These are phyloP conservation scores for Ashinkailepas kermadecensis DNA, from an alignment of 2,888 invertebrate species.

Conservation along the genomic window DNA sequence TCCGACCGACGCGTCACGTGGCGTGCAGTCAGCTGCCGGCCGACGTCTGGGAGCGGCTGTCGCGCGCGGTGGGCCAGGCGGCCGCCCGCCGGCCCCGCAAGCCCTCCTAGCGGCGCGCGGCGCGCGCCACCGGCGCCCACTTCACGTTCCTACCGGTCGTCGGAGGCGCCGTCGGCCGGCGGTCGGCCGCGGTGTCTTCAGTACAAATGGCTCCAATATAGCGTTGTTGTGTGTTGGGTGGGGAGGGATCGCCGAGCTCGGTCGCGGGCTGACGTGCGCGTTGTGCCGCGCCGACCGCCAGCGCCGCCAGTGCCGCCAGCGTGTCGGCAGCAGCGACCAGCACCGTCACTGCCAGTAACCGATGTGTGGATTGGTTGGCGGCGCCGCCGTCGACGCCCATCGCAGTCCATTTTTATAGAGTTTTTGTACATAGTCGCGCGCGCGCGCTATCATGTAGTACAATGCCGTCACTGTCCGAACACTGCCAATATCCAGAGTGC, in stretches of 20 bases:
- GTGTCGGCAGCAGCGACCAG: neutral
- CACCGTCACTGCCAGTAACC: neutral
- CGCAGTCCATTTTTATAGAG: slow-evolving; percentile 96
- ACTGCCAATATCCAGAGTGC: slow-evolving; percentile 83
- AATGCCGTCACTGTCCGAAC: slow-evolving; percentile 94
- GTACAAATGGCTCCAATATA: neutral
- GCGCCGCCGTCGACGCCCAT: slow-evolving; percentile 82
- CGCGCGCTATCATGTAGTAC: slow-evolving; percentile 86
- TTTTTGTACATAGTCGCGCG: slow-evolving; percentile 98
- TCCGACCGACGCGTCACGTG: neutral
- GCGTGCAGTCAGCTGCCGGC: slow-evolving; percentile 76
- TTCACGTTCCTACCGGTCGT: slow-evolving; percentile 67
- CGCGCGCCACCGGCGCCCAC: slow-evolving; percentile 69
- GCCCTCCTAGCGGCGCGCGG: slow-evolving; percentile 64
- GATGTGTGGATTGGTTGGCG: slow-evolving; percentile 53
- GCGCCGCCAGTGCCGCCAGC: slow-evolving; percentile 52
- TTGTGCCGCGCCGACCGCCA: slow-evolving; percentile 62
- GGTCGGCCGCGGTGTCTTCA: neutral
- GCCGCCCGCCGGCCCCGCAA: slow-evolving; percentile 42
- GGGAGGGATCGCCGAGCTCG: too few relatives aligned
- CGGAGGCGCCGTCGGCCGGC: slow-evolving; percentile 48
- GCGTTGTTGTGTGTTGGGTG: too few relatives aligned
- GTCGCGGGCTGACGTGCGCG: too few relatives aligned
- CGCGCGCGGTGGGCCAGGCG: slow-evolving; percentile 84
- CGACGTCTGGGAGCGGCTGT: slow-evolving; percentile 91